These are phyloP conservation scores for Nixonia krombeini DNA, from an alignment of 1,140 invertebrate species.

Conservation along the genomic window DNA sequence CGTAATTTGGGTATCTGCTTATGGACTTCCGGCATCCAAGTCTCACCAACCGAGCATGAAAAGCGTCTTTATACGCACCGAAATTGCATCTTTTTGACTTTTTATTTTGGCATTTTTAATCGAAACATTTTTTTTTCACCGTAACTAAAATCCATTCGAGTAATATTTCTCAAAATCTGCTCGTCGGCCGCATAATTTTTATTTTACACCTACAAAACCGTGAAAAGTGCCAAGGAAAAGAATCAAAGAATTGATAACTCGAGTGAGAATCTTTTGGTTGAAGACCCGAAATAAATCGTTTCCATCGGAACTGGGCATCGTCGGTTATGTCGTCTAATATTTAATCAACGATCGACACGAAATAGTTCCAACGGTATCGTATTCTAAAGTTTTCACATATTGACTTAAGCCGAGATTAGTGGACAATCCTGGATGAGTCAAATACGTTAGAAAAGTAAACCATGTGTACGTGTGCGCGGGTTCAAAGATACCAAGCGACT, in stretches of 20 bases:
- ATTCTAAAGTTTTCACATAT: neutral
- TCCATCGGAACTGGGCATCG: too few species aligned
- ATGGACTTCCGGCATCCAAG: slow-evolving; percentile 46
- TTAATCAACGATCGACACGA: slow-evolving; percentile 10
- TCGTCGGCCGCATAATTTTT: too few species aligned
- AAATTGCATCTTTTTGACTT: slow-evolving; percentile 17
- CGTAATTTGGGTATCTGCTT: slow-evolving; percentile 62
- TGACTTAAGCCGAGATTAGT: slow-evolving; percentile 8
- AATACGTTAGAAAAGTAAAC: slow-evolving; percentile 16
- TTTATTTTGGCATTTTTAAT: neutral
- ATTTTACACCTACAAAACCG: too few species aligned
- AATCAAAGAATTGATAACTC: too few species aligned
- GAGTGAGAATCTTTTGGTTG: too few species aligned
- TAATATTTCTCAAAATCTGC: too few species aligned
- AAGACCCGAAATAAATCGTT: too few species aligned
- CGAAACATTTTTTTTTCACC: neutral
- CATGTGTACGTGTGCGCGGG: neutral
- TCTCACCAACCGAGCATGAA: slow-evolving; percentile 25
- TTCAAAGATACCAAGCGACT: slow-evolving; percentile 18
- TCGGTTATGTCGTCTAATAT: slow-evolving; percentile 6
- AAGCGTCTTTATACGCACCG: slow-evolving; percentile 15
- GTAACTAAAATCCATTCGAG: too few species aligned
- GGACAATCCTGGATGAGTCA: neutral
- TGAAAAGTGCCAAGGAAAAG: too few species aligned
- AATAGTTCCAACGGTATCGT: slow-evolving; percentile 1